A percentile compares a stretch with the other conserved stretches of the same genome.
Evolutionary conservation across 2,888 invertebrate genomes (phyloP).

Genomic region (Caenorhabditis auriculariae): DNA sequence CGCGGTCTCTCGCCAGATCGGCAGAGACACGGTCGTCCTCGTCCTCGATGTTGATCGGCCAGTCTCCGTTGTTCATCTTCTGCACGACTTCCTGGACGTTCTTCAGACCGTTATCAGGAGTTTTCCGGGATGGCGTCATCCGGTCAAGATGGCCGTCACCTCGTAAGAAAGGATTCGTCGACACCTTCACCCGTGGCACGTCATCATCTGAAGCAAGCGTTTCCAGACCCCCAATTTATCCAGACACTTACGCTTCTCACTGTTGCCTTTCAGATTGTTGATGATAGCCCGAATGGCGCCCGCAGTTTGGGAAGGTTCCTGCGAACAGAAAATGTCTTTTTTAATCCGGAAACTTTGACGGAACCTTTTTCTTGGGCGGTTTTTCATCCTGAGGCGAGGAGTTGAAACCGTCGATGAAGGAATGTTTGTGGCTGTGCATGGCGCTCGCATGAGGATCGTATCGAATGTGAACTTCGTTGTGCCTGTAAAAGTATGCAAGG

Average conservation of each 20-base stretch:
- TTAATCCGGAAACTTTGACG: neutral
- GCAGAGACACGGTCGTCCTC: constrained; percentile 18
- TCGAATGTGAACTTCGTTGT: constrained; percentile 15
- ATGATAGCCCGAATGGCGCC: constrained; percentile 33
- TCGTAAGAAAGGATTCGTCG: constrained; percentile 40
- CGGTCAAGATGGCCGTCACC: constrained; percentile 3
- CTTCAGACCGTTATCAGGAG: constrained; percentile 5
- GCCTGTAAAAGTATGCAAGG: no score
- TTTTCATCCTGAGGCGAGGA: neutral
- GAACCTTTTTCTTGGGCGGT: constrained; percentile 11
- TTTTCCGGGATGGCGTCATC: neutral
- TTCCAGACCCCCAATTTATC: neutral
- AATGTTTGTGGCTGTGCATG: constrained; percentile 13
- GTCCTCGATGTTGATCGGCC: constrained; percentile 42
- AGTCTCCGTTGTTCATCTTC: constrained; percentile 47
- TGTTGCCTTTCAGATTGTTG: constrained; percentile 33
- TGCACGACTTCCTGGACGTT: constrained; percentile 45
- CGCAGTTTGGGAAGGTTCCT: constrained; percentile 12
- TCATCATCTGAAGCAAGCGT: constrained; percentile 21
- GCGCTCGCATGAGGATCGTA: constrained; percentile 14
- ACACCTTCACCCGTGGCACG: constrained; percentile 13
- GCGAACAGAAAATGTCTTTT: neutral
- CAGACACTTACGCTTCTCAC: neutral
- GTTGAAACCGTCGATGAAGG: constrained; percentile 21
- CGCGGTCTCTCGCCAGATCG: neutral